Evolutionary conservation across 2,113 vertebrate species (phyloP).

Genomic region (Malurus alboscapulatus): DNA sequence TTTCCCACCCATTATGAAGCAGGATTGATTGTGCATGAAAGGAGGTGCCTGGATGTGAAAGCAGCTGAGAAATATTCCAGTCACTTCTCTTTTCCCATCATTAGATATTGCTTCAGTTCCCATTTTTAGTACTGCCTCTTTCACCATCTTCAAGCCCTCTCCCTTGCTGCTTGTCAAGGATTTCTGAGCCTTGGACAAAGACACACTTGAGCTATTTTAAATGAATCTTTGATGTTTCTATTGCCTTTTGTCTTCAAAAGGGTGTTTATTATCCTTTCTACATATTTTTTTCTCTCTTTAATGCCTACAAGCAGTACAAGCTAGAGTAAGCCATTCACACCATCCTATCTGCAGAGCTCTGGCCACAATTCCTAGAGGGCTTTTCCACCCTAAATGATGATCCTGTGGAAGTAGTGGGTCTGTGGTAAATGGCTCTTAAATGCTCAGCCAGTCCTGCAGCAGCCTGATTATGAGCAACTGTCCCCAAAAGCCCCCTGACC

Average conservation of each 20-base stretch:
- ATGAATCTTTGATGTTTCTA: not conserved
- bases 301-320: not conserved
- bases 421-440: not conserved
- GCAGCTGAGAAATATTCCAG: not conserved
- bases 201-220: not conserved
- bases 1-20: not conserved
- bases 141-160: not conserved
- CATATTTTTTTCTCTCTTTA: too few relatives aligned
- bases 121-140: not conserved
- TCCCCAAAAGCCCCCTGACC: not conserved
- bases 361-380: not conserved
- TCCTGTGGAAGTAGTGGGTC: rapidly evolving
- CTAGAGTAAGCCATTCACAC: not conserved
- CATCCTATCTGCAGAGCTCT: not conserved
- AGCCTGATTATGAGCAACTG: rapidly evolving
- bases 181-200: not conserved
- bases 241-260: not conserved
- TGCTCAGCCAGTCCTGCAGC: not conserved
- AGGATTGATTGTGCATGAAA: not conserved
- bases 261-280: not conserved
- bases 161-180: not conserved
- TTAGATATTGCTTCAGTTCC: slow-evolving; percentile 18
- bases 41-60: slow-evolving; percentile 22
- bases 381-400: not conserved
- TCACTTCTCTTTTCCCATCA: slow-evolving; percentile 59